These are phyloP conservation scores for Pinctada fucata DNA, from an alignment of 2,888 invertebrate species.

Conservation along the genomic window DNA sequence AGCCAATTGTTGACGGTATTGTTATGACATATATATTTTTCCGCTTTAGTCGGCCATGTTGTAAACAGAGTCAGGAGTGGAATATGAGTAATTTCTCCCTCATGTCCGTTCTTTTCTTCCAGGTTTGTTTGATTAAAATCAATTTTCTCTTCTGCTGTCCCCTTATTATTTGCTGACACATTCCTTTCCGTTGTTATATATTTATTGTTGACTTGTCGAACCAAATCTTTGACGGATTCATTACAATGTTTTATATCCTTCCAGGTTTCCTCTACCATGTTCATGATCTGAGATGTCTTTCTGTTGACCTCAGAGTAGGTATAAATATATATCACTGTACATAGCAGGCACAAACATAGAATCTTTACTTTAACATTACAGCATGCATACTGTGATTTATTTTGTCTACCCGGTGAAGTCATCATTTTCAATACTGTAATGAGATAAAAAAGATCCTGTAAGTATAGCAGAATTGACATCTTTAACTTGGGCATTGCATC, in stretches of 20 bases:
- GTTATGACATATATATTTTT: background rate
- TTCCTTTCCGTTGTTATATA: too few species aligned
- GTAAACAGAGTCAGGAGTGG: background rate
- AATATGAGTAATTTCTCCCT: background rate
- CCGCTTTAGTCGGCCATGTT: background rate
- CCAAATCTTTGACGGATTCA: slow-evolving; percentile 31
- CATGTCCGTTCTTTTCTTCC: background rate
- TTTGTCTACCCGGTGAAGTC: too few species aligned
- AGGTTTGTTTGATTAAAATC: too few species aligned
- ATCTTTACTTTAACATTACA: slow-evolving; percentile 12
- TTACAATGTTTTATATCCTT: too few species aligned
- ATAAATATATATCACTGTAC: slow-evolving; percentile 19
- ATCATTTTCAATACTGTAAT: too few species aligned
- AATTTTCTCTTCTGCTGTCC: too few species aligned
- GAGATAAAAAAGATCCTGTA: too few species aligned
- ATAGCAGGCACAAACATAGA: background rate
- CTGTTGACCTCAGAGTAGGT: slow-evolving; percentile 27
- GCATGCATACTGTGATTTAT: too few species aligned
- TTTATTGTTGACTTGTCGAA: too few species aligned
- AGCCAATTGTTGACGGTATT: background rate
- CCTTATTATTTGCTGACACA: too few species aligned
- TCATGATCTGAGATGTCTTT: slow-evolving; percentile 14
- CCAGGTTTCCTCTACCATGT: slow-evolving; percentile 27
- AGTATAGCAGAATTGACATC: too few species aligned
- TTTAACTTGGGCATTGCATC: too few species aligned